Percentiles rank a stretch among this genome's conserved stretches.
Conservation (phyloP, 2,797 vertebrate species). For the Takifugu ocellatus region DNA sequence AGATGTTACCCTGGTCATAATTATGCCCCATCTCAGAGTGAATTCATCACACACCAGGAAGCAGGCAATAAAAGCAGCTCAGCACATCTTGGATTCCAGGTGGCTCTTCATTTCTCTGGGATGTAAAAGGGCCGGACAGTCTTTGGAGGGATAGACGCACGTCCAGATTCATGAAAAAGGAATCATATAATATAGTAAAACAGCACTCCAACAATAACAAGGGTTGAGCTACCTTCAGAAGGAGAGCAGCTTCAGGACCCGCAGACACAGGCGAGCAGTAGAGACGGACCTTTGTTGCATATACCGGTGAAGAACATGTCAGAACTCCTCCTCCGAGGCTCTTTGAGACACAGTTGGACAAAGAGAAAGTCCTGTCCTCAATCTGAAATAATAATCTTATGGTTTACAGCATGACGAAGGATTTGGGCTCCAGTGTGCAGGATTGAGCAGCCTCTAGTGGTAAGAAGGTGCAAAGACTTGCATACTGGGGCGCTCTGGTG, state of each 20-base stretch:
- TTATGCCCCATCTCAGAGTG: slow-evolving; percentile 4
- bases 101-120: slow-evolving; percentile 3
- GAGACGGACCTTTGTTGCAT: background rate
- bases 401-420: too few relatives aligned
- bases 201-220: too few relatives aligned
- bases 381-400: too few relatives aligned
- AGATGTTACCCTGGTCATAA: slow-evolving; percentile 28
- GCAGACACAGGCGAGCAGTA: background rate
- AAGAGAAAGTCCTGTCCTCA: too few relatives aligned
- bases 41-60: background rate
- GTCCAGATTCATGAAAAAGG: slow-evolving; percentile 5
- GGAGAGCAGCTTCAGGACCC: too few relatives aligned
- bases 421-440: too few relatives aligned
- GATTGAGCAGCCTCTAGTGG: too few relatives aligned
- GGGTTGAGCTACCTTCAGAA: too few relatives aligned
- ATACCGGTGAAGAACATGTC: background rate
- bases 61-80: slow-evolving; percentile 7
- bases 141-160: background rate
- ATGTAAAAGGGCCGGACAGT: background rate
- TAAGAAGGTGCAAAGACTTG: too few relatives aligned
- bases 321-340: background rate
- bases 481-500: too few relatives aligned
- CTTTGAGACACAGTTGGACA: background rate
- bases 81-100: slow-evolving; percentile 15
- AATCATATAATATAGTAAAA: too few relatives aligned